Base-by-base conservation (phyloP, 2,113 vertebrate genomes). In the Megaptera novaeangliae region DNA sequence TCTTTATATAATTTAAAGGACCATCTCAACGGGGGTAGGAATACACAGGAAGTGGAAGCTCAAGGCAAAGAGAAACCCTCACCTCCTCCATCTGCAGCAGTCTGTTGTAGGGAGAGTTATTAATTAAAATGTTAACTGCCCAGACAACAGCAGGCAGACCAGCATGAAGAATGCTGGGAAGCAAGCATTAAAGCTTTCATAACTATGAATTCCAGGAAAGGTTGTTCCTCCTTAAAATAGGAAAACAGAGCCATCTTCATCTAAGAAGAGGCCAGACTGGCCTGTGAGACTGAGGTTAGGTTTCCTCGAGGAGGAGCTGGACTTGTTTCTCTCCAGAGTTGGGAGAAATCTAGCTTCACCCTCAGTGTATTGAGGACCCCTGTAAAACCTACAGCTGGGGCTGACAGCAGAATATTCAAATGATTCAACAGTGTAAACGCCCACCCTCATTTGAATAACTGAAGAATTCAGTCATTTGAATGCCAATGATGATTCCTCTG, bases 381-480 rank as follows among this genome's bases (percentile, higher is more conserved):
- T 27, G 55, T 97, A 97, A 98, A 98, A 98, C 96, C 94, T 97
- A 96, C 98, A 98, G 98, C 97, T 98, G 97, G 98, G 97, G 97
- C 97, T 98, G 98, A 98, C 98, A 98, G 98, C 93, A 98, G 96
- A 98, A 91, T 98, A 98, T 98, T 98, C 97, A 98, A 97, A 98
- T 97, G 91, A 97, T 98, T 97, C 89, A 98, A 90, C 97, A 97
- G 97, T 97, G 95, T 96, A 97, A 98, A 97, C 98, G 97, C 96
- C 91, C 89, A 88, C 36, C 15, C 98, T 98, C 98, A 98, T 98
- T 99, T 99, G 98, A 99, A 99, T 98, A 98, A 98, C 98, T 98
- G 98, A 98, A 98, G 98, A 98, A 98, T 98, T 98, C 98, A 98
- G 39, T 98, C 98, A 98, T 98, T 98, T 98, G 98, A 98, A 99